These are phyloP conservation scores for Strix uralensis DNA, from an alignment of 2,113 vertebrate species.

Conservation along the genomic window DNA sequence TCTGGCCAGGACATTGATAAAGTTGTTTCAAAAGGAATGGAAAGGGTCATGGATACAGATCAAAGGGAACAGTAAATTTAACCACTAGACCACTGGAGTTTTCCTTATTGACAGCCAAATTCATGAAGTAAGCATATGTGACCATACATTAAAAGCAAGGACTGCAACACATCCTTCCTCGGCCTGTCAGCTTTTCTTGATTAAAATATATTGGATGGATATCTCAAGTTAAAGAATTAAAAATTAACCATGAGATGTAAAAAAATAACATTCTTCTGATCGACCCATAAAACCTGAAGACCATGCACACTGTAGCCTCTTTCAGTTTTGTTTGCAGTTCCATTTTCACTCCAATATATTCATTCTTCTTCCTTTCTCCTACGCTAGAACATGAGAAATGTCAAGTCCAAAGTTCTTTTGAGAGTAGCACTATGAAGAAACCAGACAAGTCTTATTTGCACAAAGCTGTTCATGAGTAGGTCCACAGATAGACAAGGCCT, in stretches of 20 bases:
- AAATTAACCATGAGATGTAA: background rate
- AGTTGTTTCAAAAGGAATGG: background rate
- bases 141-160: background rate
- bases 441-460: background rate
- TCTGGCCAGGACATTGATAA: background rate
- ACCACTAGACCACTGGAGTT: background rate
- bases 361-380: background rate
- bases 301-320: background rate
- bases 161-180: background rate
- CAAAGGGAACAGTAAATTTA: background rate
- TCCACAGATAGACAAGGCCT: background rate
- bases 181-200: background rate
- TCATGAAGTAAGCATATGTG: background rate
- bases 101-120: background rate
- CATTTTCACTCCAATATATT: background rate
- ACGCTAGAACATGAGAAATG: background rate
- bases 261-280: background rate
- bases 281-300: background rate
- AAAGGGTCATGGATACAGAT: background rate
- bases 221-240: background rate
- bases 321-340: background rate
- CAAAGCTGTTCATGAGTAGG: background rate
- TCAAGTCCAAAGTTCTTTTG: background rate
- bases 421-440: background rate
- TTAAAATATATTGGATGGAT: background rate